phyloP scores from a whole-genome alignment of 1,140 invertebrate species.

The Hyposmocoma kahamanoa region DNA sequence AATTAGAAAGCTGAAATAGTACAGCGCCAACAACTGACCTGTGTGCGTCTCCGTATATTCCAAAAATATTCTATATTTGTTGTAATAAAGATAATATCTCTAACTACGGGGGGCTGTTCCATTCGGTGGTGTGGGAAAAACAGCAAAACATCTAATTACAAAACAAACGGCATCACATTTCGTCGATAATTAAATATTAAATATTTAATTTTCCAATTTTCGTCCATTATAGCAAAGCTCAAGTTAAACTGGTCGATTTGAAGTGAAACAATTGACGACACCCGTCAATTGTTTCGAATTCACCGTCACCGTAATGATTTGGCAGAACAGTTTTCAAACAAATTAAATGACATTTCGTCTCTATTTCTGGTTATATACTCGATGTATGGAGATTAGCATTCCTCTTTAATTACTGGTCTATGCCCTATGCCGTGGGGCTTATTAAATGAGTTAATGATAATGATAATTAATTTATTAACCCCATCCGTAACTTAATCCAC shows the following conservation, averaged over 20 bases:
- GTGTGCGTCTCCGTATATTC: no score
- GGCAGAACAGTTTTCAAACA: neutral
- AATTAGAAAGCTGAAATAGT: no score
- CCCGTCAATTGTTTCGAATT: neutral
- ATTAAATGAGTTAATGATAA: no score
- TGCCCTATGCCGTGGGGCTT: neutral
- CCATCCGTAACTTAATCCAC: conserved; percentile 14
- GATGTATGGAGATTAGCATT: neutral
- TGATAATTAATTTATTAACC: neutral
- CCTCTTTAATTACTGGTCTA: neutral
- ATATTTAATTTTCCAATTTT: neutral
- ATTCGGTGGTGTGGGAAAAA: neutral
- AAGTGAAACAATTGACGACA: neutral
- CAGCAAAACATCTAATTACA: neutral
- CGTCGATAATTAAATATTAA: neutral
- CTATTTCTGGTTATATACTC: neutral
- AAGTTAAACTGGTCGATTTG: neutral
- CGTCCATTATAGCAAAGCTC: neutral
- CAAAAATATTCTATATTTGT: no score
- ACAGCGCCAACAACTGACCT: no score
- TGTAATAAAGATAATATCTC: no score
- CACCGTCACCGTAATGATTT: neutral
- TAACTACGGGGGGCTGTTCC: no score
- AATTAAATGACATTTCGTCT: neutral
- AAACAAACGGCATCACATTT: no score